Conservation (phyloP, 2,797 vertebrate species). For the Alca torda region DNA sequence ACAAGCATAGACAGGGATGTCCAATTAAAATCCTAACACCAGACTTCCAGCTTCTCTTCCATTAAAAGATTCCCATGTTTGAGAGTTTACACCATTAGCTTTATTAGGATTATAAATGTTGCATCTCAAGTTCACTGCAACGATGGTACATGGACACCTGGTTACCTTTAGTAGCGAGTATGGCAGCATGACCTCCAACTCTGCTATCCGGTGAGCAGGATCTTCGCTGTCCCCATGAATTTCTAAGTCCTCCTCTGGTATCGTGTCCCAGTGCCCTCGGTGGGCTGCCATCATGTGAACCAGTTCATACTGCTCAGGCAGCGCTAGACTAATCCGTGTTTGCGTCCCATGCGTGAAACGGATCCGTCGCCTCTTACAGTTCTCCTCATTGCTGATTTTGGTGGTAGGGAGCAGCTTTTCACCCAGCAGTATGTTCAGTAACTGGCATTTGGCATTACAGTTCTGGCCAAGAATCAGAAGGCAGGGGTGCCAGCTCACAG, state of each 20-base stretch:
- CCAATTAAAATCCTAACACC: background rate
- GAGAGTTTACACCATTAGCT: background rate
- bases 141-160: background rate
- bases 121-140: background rate
- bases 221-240: constrained; percentile 88
- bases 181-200: constrained; percentile 94
- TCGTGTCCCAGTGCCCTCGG: constrained; percentile 92
- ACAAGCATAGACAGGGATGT: background rate
- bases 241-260: constrained; percentile 91
- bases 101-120: background rate
- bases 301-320: constrained; percentile 95
- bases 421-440: constrained; percentile 90
- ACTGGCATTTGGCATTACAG: constrained; percentile 87
- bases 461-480: constrained; percentile 92
- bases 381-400: constrained; percentile 73
- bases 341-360: constrained; percentile 89
- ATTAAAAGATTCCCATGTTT: background rate
- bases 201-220: constrained; percentile 86
- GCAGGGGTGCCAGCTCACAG: constrained; percentile 83
- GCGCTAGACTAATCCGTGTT: constrained; percentile 86
- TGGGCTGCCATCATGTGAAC: constrained; percentile 90
- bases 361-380: constrained; percentile 89
- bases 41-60: background rate
- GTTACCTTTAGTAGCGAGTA: constrained; percentile 90
- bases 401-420: constrained; percentile 86